phyloP scores from a whole-genome alignment of 64 coral and sea anemone species.

The Montipora capricornis region DNA sequence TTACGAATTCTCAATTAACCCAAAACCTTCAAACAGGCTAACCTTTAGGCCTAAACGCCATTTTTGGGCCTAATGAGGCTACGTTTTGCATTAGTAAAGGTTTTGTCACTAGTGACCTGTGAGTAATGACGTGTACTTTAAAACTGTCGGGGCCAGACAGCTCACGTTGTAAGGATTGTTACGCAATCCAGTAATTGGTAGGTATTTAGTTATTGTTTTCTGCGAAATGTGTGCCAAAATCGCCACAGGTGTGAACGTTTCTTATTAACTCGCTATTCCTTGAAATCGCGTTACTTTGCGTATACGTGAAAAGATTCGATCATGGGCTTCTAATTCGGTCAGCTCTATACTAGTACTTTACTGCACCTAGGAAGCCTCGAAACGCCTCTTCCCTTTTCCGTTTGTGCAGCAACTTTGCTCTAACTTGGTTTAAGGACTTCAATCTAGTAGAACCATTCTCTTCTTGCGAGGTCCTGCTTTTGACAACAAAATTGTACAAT shows the following conservation, averaged over 20 bases:
- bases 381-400: background rate
- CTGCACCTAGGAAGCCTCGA: background rate
- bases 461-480: background rate
- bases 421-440: background rate
- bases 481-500: background rate
- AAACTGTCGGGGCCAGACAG: background rate
- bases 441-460: background rate
- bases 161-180: background rate
- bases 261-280: background rate
- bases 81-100: background rate
- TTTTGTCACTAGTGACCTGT: background rate
- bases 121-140: background rate
- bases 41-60: background rate
- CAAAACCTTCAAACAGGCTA: background rate
- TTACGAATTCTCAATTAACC: background rate
- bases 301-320: background rate
- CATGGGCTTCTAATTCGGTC: background rate
- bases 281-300: background rate
- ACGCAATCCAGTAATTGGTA: too few species aligned
- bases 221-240: background rate
- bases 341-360: background rate
- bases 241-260: background rate
- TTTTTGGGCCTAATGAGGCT: background rate
- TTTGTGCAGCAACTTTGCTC: slow-evolving; percentile 7
- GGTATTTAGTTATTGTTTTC: background rate